Base-by-base conservation (phyloP, 2,888 invertebrate species). In the Aleiodes alternator region DNA sequence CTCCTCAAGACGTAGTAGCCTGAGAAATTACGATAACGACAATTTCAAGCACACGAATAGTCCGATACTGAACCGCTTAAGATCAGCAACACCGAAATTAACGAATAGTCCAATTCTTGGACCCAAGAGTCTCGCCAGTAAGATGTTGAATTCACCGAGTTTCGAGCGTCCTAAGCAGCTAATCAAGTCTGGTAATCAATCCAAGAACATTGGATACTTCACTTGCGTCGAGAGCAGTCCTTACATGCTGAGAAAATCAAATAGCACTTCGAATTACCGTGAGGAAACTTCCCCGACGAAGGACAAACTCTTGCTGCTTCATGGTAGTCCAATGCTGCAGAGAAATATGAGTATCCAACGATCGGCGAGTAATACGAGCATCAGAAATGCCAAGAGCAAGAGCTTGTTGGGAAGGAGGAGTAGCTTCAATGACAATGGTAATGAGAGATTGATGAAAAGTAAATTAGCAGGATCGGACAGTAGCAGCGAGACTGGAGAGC, bases 291-390 rank as follows among this genome's bases (percentile, higher is more conserved):
- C 78, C 31, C 76, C 79, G 70, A 82, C 76, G 72, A 79, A 77
- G 66, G 84, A 80, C 76, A 85, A 86, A 34, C 57, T 82, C 9
- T 78, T 70, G 55, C 77, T 80, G 14, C 79, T 83, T 69, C 81
- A 81, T 69, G 85, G 81, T 68, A 86, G 81, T 81, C 81, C 84
- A n/a, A 80, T 83, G 55, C 66, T 83, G 69, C 81, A 82, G 51
- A 80, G 81, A 14, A 83, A 81, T 69, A 73, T 79, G 11, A 83
- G 76, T 75, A 86, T 91, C 69, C 91, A 91, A 81, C 87, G 91
- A 78, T 91, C 91, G 29, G 88, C 90, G 57, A 91, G 90, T 14
- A 91, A 90, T 48, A 89, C 90, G 12, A 90, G 87, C 73, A 90
- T 91, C 56, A 89, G 84, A 68, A 87, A 84, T 76, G 50, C 81